Percentiles rank a stretch among this genome's conserved stretches.
phyloP scores from a whole-genome alignment of 2,888 invertebrate genomes.

The Teleiodes luculella region DNA sequence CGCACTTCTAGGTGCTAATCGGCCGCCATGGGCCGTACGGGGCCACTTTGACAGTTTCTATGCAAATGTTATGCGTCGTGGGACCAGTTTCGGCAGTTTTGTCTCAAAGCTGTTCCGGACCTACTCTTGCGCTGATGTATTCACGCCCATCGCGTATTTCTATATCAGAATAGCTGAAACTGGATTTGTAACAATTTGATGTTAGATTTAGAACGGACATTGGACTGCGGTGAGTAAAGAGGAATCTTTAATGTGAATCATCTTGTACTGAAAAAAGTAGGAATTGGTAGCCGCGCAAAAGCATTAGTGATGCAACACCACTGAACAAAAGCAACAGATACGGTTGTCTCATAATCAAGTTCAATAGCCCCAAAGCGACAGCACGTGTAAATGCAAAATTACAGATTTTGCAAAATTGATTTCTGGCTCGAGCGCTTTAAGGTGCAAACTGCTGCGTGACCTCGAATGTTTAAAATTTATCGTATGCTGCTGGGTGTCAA shows the following conservation, averaged over 20 bases:
- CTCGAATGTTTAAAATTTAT: conserved; percentile 54
- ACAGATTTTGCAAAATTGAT: conserved; percentile 49
- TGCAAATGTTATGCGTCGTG: conserved; percentile 74
- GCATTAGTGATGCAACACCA: conserved; percentile 66
- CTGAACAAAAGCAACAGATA: conserved; percentile 59
- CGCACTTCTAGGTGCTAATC: conserved; percentile 63
- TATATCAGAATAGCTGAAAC: conserved; percentile 50
- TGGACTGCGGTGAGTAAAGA: background rate
- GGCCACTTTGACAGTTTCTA: conserved; percentile 75
- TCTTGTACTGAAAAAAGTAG: conserved; percentile 20
- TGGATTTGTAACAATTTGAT: conserved; percentile 29
- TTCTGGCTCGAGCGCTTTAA: conserved; percentile 54
- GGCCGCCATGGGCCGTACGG: conserved; percentile 50
- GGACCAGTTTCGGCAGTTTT: conserved; percentile 74
- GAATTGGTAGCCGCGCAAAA: conserved; percentile 35
- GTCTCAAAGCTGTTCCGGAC: conserved; percentile 69
- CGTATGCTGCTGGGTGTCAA: conserved; percentile 62
- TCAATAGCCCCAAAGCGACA: conserved; percentile 72
- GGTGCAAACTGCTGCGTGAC: conserved; percentile 59
- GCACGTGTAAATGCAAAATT: conserved; percentile 75
- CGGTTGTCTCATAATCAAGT: conserved; percentile 74
- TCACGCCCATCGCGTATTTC: conserved; percentile 44
- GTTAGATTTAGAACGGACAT: conserved; percentile 13
- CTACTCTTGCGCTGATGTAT: conserved; percentile 56
- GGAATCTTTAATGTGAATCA: conserved; percentile 36